Evolutionary conservation across 2,797 vertebrate genomes (phyloP).

Genomic region (Antrozous pallidus): DNA sequence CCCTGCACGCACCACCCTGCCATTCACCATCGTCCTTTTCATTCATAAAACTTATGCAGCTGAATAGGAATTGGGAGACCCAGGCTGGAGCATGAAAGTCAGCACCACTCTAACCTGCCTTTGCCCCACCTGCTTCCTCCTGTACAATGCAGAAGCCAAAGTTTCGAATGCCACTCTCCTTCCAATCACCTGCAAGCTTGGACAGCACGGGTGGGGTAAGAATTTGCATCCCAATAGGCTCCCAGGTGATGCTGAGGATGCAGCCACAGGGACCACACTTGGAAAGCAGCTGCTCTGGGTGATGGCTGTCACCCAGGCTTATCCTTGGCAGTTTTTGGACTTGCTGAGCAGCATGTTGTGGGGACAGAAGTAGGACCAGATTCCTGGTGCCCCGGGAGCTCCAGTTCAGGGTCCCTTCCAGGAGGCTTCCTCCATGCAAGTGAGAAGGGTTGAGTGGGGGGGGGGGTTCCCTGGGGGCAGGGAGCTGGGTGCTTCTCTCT

Average conservation of each 20-base stretch:
- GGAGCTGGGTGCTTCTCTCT: not conserved
- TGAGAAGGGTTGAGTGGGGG: too few relatives aligned
- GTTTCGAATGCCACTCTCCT: not conserved
- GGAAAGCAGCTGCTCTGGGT: not conserved
- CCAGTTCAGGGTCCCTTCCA: not conserved
- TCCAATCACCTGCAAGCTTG: not conserved
- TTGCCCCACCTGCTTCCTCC: not conserved
- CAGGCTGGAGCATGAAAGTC: not conserved
- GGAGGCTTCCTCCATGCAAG: not conserved
- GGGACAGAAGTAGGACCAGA: not conserved
- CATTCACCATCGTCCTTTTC: not conserved
- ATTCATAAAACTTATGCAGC: not conserved
- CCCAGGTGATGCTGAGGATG: not conserved
- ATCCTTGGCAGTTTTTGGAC: not conserved
- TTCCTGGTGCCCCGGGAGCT: not conserved
- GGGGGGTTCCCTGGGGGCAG: not conserved
- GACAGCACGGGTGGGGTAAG: fast-evolving
- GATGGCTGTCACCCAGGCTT: not conserved
- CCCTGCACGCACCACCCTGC: not conserved
- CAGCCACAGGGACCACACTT: not conserved
- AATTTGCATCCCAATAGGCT: not conserved
- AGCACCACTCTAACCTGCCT: too few relatives aligned
- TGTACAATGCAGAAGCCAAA: fast-evolving
- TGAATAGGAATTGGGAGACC: not conserved
- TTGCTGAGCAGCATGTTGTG: not conserved